phyloP scores from a whole-genome alignment of 2,113 vertebrate genomes.

The Sprattus sprattus region DNA sequence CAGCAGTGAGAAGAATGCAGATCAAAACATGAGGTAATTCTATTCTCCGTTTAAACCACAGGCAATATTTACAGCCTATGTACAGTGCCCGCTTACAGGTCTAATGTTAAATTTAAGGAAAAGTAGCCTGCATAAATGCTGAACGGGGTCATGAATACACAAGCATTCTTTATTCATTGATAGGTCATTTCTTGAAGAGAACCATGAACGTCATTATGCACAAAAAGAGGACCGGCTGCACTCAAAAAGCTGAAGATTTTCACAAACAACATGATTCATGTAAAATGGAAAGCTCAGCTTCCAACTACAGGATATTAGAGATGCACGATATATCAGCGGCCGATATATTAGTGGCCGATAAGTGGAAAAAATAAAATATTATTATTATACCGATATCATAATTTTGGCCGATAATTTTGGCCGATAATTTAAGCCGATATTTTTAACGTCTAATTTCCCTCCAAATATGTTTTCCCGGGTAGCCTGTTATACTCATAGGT shows the following conservation, averaged over 20 bases:
- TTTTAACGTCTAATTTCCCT: too few species aligned
- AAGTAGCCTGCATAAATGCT: neutral
- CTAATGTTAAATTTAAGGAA: neutral
- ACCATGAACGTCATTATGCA: neutral
- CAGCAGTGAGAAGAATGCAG: neutral
- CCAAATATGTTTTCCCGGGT: too few species aligned
- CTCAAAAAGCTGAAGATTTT: neutral
- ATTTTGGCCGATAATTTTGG: too few species aligned
- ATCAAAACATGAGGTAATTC: neutral
- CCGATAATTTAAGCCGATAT: too few species aligned
- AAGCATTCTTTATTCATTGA: neutral
- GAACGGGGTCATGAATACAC: neutral
- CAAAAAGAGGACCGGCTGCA: neutral
- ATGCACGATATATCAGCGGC: too few species aligned
- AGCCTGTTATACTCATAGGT: too few species aligned
- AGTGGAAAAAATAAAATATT: too few species aligned
- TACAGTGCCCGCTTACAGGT: neutral
- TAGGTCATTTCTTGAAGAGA: neutral
- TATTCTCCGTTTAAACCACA: neutral
- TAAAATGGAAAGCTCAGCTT: neutral
- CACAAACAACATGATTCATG: neutral
- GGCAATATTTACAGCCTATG: neutral
- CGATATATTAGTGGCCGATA: too few species aligned
- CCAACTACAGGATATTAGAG: neutral
- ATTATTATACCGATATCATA: too few species aligned